Conservation (phyloP, 2,113 vertebrate genomes). For the Onychostruthus taczanowskii region DNA sequence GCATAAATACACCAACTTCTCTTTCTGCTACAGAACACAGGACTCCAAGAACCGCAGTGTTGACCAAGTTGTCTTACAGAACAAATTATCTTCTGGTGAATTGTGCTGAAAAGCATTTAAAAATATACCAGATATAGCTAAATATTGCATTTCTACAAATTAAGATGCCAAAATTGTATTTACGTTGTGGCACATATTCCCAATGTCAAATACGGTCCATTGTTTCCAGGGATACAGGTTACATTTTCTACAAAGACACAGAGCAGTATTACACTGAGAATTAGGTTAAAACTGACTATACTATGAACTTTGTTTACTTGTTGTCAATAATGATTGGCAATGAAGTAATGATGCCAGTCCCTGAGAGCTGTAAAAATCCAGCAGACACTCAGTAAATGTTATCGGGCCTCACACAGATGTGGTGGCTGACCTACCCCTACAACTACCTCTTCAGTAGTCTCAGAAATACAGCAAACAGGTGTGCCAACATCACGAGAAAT, state of each 20-base stretch:
- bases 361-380: background rate
- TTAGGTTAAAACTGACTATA: background rate
- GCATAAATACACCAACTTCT: background rate
- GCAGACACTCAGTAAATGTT: background rate
- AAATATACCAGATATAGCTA: background rate
- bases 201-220: background rate
- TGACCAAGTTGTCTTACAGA: background rate
- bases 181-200: background rate
- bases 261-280: background rate
- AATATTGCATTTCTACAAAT: background rate
- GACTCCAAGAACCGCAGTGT: background rate
- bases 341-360: background rate
- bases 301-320: background rate
- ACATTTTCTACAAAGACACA: background rate
- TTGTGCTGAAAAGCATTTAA: background rate
- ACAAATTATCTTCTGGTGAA: background rate
- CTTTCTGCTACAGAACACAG: background rate
- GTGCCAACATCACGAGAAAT: rapidly evolving
- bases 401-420: background rate
- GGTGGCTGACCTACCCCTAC: background rate
- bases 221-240: background rate
- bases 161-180: background rate
- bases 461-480: background rate
- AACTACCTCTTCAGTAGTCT: background rate
- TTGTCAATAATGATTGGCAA: background rate